Evolutionary conservation across 2,113 vertebrate species (phyloP), one percentile per base, ranked within the genome.

Genomic region (Chionomys nivalis): DNA sequence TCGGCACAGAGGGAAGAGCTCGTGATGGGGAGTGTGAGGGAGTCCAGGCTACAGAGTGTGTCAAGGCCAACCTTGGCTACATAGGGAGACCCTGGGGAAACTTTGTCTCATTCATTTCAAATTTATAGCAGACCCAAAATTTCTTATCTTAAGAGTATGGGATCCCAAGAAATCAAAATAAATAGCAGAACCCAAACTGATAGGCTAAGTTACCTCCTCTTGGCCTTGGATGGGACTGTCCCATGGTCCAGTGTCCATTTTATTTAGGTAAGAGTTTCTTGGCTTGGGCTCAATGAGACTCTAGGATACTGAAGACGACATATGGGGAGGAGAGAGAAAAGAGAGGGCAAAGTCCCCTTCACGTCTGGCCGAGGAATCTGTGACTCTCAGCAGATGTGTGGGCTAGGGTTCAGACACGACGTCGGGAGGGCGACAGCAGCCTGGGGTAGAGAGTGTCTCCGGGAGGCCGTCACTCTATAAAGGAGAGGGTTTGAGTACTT

Each of bases 311-410:
- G 63, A 85, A 47, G 90, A 90, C 0, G 7, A 92, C 96, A 96
- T 52, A 89, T 77, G 82, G 94, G 39, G 55, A 97, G 65, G 75
- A 94, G 47, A 93, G 86, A 96, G 91, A 88, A 89, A 82, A 68
- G 12, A 76, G 90, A 91, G 94, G 94, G 87, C 92, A 77, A 79
- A 96, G 96, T 87, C 92, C 91, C 92, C 87, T 88, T 72, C 72
- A 76, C 39, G 70, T 70, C 75, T 91, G 88, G 90, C 92, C 92
- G 89, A 92, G 85, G 86, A 93, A 65, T 52, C 61, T 63, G 86
- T 97, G 97, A 94, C 92, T 97, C 94, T 94, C 31, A 87, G 14
- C 31, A 68, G 94, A 88, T 73, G 61, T 3, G 85, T n/a, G 89
- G 94, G 94, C 55, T 90, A 12, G 92, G 97, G 85, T 88, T 97